phyloP scores from a whole-genome alignment of 2,888 invertebrate species.

The Acleris laterana region DNA sequence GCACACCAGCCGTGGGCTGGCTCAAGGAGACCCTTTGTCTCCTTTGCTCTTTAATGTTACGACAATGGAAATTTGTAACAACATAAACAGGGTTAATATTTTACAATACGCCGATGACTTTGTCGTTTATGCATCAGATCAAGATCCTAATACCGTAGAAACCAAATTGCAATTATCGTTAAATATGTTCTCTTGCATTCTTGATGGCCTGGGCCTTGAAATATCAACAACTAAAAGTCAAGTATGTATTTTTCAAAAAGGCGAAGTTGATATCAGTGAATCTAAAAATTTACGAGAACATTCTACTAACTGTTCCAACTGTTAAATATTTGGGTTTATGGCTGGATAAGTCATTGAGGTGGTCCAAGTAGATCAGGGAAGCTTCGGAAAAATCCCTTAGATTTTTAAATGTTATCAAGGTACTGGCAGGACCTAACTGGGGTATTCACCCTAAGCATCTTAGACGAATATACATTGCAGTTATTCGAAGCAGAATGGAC shows the following conservation, averaged over 20 bases:
- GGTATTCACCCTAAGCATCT: constrained; percentile 11
- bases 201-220: too few species aligned
- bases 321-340: constrained; percentile 8
- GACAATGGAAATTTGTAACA: too few species aligned
- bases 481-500: constrained; percentile 9
- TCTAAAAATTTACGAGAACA: not conserved
- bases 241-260: not conserved
- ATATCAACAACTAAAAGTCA: too few species aligned
- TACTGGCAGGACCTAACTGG: not conserved
- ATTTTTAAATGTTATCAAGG: constrained; percentile 1
- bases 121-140: too few species aligned
- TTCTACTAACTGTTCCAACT: not conserved
- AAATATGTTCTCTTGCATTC: too few species aligned
- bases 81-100: too few species aligned
- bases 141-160: too few species aligned
- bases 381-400: not conserved
- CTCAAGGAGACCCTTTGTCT: not conserved
- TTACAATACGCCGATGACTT: too few species aligned
- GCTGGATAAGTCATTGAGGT: constrained; percentile 3
- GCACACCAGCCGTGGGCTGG: too few species aligned
- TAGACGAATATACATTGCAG: not conserved
- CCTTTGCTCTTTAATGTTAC: too few species aligned
- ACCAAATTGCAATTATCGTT: too few species aligned
- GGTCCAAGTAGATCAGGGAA: constrained; percentile 7
- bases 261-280: not conserved